Evolutionary conservation across 2,888 invertebrate genomes (phyloP).

Genomic region (Prostheceraeus crozeri): DNA sequence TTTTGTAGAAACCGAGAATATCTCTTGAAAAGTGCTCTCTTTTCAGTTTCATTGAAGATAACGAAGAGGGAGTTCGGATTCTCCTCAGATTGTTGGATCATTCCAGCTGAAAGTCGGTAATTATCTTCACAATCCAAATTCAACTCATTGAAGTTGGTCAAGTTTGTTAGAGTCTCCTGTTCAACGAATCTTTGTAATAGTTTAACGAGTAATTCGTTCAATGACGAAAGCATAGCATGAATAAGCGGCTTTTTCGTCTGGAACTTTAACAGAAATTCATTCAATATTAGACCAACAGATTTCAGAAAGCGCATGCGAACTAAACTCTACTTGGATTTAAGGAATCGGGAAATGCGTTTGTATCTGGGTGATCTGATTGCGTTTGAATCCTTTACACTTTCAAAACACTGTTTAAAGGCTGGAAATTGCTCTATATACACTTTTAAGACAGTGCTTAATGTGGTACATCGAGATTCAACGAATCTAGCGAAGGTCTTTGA

Average conservation of each 20-base stretch:
- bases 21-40: too few species aligned
- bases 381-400: too few species aligned
- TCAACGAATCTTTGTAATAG: neutral
- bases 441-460: constrained; percentile 5
- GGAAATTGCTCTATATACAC: constrained; percentile 12
- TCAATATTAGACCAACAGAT: constrained; percentile 3
- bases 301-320: constrained; percentile 14
- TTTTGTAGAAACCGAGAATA: too few species aligned
- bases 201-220: neutral
- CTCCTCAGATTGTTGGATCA: too few species aligned
- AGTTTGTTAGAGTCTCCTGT: too few species aligned
- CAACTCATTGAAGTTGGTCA: constrained; percentile 9
- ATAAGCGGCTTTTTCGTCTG: constrained; percentile 16
- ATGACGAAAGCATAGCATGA: constrained; percentile 7
- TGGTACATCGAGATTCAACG: constrained; percentile 8
- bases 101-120: too few species aligned
- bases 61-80: too few species aligned
- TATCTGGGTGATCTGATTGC: constrained; percentile 20
- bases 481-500: neutral
- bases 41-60: too few species aligned
- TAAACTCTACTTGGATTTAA: constrained; percentile 2
- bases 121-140: constrained; percentile 20
- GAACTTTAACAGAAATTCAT: constrained; percentile 4
- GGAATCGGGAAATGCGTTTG: neutral
- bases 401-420: neutral